Evolutionary conservation across 2,797 vertebrate species (phyloP).

Genomic region (Tiaroga cobitis): DNA sequence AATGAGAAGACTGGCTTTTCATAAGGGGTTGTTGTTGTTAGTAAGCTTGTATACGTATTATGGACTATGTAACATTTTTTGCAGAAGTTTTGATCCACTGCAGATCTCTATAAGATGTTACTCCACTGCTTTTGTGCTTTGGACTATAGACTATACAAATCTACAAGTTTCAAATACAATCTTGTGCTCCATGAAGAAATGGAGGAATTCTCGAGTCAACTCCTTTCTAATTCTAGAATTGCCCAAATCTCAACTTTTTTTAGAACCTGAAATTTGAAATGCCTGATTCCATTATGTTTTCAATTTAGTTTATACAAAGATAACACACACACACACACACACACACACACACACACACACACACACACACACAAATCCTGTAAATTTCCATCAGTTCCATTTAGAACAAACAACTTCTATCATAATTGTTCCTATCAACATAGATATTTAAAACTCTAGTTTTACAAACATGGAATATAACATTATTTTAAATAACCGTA

Average conservation of each 20-base stretch:
- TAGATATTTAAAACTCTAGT: conserved; percentile 19
- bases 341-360: too few species aligned
- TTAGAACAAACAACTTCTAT: conserved; percentile 12
- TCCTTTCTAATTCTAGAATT: not conserved
- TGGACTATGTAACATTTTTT: not conserved
- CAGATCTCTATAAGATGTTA: not conserved
- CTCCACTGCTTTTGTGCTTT: conserved; percentile 5
- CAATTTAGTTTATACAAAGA: not conserved
- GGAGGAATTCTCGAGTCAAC: not conserved
- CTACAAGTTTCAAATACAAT: not conserved
- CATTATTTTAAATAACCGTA: conserved; percentile 18
- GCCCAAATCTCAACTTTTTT: not conserved
- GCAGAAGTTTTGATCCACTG: not conserved
- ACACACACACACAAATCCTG: conserved; percentile 5
- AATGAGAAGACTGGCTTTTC: not conserved
- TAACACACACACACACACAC: too few species aligned
- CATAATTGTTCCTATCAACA: conserved; percentile 6
- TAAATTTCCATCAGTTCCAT: conserved; percentile 12
- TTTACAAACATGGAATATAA: conserved; percentile 5
- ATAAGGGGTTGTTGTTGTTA: not conserved
- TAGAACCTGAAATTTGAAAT: not conserved
- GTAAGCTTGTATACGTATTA: not conserved
- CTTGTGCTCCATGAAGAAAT: not conserved
- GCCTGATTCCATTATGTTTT: not conserved
- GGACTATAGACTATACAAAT: not conserved